These are phyloP conservation scores for Criorhina ranunculi DNA, from an alignment of 2,888 invertebrate species.

Conservation along the genomic window DNA sequence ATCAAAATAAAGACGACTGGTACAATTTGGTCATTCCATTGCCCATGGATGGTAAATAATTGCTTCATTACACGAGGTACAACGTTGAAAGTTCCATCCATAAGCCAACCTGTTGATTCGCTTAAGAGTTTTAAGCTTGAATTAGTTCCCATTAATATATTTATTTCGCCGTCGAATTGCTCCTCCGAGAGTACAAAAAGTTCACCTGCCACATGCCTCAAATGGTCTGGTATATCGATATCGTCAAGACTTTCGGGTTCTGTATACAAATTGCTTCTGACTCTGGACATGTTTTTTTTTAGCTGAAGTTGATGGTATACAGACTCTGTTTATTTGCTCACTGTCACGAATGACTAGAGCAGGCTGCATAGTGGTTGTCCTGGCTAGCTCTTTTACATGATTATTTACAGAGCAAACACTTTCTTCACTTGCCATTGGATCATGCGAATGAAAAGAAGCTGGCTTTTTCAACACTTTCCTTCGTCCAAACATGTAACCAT, in stretches of 20 bases:
- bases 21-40: neutral
- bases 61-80: slow-evolving; percentile 19
- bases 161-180: slow-evolving; percentile 1
- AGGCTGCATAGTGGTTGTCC: neutral
- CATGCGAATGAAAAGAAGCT: slow-evolving; percentile 10
- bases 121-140: slow-evolving; percentile 9
- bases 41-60: slow-evolving; percentile 8
- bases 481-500: neutral
- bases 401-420: slow-evolving; percentile 20
- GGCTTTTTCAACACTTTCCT: neutral
- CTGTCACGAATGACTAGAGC: neutral
- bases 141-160: slow-evolving; percentile 1
- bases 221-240: slow-evolving; percentile 13
- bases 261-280: slow-evolving; percentile 6
- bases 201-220: slow-evolving; percentile 2
- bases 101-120: slow-evolving; percentile 11
- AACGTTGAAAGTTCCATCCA: slow-evolving; percentile 8
- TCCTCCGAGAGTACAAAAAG: slow-evolving; percentile 4
- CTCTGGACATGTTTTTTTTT: slow-evolving; percentile 3
- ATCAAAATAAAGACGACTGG: slow-evolving; percentile 3
- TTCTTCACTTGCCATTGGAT: slow-evolving; percentile 9
- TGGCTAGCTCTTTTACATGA: slow-evolving; percentile 2
- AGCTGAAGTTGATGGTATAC: neutral
- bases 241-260: neutral
- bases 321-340: neutral